phyloP scores from a whole-genome alignment of 2,888 invertebrate species.

The Drosophila cracens region DNA sequence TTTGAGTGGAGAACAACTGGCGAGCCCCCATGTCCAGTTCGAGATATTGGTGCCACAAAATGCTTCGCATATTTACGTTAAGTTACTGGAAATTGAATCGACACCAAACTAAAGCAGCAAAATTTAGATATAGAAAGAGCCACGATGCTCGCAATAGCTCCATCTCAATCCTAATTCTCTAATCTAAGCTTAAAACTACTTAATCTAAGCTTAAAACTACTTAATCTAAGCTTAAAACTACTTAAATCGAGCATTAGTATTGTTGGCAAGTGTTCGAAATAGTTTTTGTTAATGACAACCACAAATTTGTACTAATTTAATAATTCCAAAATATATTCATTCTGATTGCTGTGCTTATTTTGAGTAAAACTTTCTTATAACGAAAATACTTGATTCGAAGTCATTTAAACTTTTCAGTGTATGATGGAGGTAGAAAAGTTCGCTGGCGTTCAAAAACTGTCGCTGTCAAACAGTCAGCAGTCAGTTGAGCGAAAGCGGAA shows the following conservation, averaged over 20 bases:
- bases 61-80: conserved; percentile 42
- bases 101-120: not conserved
- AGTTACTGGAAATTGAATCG: conserved; percentile 34
- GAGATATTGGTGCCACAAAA: conserved; percentile 26
- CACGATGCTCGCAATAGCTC: not conserved
- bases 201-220: not conserved
- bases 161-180: not conserved
- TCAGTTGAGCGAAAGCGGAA: conserved; percentile 62
- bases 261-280: not conserved
- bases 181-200: not conserved
- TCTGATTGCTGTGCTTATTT: no score
- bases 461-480: conserved; percentile 54
- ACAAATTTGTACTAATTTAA: not conserved
- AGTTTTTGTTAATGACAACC: not conserved
- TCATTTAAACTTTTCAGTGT: not conserved
- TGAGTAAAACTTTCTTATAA: no score
- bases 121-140: not conserved
- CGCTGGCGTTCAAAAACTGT: conserved; percentile 44
- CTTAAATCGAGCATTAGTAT: not conserved
- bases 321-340: not conserved
- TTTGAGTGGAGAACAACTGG: conserved; percentile 10
- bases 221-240: not conserved
- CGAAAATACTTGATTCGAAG: not conserved
- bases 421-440: conserved; percentile 25
- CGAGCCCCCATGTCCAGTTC: conserved; percentile 37